These are phyloP conservation scores for Isoperla grammatica DNA, from an alignment of 2,888 invertebrate species.

Conservation along the genomic window DNA sequence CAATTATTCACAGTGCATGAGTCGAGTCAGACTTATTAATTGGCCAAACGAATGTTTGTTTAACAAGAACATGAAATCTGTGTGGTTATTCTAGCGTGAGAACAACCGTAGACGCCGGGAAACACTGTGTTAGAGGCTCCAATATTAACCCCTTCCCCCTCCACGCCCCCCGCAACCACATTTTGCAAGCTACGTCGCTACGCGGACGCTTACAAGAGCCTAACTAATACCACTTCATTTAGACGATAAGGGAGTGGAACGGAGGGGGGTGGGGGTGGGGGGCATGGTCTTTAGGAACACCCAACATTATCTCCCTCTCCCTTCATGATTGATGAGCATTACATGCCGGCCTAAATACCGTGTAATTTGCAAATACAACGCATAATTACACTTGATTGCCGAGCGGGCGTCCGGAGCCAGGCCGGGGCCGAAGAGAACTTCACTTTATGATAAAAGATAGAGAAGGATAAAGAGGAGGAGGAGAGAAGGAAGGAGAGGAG, in stretches of 20 bases:
- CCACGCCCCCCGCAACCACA: constrained; percentile 22
- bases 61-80: no score
- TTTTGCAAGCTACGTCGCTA: constrained; percentile 24
- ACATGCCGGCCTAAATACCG: constrained; percentile 54
- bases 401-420: constrained; percentile 20
- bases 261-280: constrained; percentile 7
- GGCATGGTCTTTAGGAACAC: constrained; percentile 19
- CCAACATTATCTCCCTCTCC: constrained; percentile 22
- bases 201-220: constrained; percentile 19
- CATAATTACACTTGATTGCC: constrained; percentile 47
- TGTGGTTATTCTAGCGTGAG: no score
- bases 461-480: constrained; percentile 5
- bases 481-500: constrained; percentile 1
- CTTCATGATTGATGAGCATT: constrained; percentile 32
- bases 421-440: constrained; percentile 19
- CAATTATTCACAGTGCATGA: no score
- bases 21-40: no score
- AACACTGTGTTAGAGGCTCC: constrained; percentile 13
- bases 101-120: no score
- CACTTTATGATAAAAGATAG: constrained; percentile 25
- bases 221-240: constrained; percentile 33
- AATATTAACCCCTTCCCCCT: constrained; percentile 13
- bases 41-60: no score
- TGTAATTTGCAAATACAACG: constrained; percentile 71
- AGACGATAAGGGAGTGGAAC: constrained; percentile 31